Conservation (phyloP, 1,140 invertebrate genomes). For the Drosophila teissieri region DNA sequence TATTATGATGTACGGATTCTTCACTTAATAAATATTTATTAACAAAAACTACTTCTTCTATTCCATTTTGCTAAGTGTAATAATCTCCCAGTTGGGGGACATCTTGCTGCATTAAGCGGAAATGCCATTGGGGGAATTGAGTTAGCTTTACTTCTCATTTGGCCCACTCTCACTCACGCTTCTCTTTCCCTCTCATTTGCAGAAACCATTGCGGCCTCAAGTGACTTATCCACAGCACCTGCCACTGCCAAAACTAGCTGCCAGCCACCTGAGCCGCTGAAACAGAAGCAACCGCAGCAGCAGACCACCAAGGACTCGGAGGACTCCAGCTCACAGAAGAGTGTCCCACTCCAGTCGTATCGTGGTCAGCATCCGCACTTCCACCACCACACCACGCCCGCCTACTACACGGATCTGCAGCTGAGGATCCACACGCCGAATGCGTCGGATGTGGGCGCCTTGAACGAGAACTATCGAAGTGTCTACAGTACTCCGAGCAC, state of each 20-base stretch:
- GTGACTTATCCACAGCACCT: slow-evolving; percentile 79
- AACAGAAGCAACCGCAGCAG: slow-evolving; percentile 28
- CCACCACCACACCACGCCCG: slow-evolving; percentile 77
- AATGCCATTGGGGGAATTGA: slow-evolving; percentile 19
- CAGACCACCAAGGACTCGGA: slow-evolving; percentile 48
- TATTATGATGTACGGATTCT: too few relatives aligned
- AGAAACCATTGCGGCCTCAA: slow-evolving; percentile 78
- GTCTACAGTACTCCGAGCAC: slow-evolving; percentile 77
- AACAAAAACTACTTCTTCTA: too few relatives aligned
- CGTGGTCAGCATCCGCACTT: slow-evolving; percentile 81
- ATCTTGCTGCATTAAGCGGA: slow-evolving; percentile 29
- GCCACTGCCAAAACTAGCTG: slow-evolving; percentile 84
- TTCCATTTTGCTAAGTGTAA: not conserved
- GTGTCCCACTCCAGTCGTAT: slow-evolving; percentile 34
- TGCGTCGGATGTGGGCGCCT: slow-evolving; percentile 65
- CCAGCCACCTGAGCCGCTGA: slow-evolving; percentile 60
- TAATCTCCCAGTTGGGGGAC: slow-evolving; percentile 17
- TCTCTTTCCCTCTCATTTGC: slow-evolving; percentile 7
- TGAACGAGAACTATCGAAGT: slow-evolving; percentile 81
- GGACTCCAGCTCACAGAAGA: slow-evolving; percentile 54
- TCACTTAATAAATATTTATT: too few relatives aligned
- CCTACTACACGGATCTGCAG: slow-evolving; percentile 79
- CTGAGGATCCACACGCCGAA: slow-evolving; percentile 76
- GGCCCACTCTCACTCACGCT: slow-evolving; percentile 15
- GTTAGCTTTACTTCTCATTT: slow-evolving; percentile 49